These are phyloP conservation scores for Greenwoodochromis staneri DNA, from an alignment of 2,113 vertebrate genomes.

Conservation along the genomic window DNA sequence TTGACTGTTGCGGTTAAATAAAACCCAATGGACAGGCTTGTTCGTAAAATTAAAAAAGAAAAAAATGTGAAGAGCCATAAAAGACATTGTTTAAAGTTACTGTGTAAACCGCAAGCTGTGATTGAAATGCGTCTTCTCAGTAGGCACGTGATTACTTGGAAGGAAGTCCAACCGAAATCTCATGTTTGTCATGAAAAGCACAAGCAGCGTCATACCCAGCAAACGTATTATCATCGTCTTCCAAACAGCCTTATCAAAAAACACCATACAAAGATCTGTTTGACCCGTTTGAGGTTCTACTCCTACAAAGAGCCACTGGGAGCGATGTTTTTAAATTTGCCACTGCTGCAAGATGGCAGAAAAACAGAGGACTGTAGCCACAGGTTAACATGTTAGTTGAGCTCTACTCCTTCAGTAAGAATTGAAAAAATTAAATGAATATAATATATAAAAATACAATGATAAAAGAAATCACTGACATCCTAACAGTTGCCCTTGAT, in stretches of 20 bases:
- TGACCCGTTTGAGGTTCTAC: not conserved
- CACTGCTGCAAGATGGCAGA: not conserved
- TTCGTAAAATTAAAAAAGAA: not conserved
- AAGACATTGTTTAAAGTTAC: not conserved
- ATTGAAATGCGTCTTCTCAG: not conserved
- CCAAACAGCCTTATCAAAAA: not conserved
- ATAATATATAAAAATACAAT: not conserved
- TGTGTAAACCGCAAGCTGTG: not conserved
- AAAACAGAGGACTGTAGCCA: not conserved
- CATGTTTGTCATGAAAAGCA: not conserved
- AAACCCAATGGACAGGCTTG: not conserved
- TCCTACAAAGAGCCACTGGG: not conserved
- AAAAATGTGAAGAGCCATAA: not conserved
- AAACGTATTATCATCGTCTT: not conserved
- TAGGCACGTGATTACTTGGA: not conserved
- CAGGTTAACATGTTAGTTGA: not conserved
- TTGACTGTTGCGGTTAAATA: constrained; percentile 27
- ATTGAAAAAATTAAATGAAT: not conserved
- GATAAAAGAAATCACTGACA: not conserved
- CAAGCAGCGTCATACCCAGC: not conserved
- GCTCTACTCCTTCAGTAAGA: not conserved
- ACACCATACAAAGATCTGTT: not conserved
- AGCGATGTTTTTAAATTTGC: not conserved
- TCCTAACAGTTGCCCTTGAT: not conserved
- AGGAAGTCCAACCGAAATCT: not conserved